Evolutionary conservation across 2,113 vertebrate genomes (phyloP).

Genomic region (Oryzias curvinotus): DNA sequence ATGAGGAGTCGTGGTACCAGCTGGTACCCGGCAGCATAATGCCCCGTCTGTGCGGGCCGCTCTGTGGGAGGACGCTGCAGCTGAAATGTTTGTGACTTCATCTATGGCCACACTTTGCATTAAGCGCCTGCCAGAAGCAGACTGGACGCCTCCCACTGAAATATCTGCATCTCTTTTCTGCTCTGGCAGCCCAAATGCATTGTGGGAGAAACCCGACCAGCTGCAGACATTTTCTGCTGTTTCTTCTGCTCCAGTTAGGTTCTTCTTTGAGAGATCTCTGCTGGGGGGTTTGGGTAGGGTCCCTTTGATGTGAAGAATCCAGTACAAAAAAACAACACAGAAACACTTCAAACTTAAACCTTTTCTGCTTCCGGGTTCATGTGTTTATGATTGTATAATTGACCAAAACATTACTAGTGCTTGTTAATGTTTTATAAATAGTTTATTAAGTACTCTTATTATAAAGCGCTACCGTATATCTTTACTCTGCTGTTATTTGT

Average conservation of each 20-base stretch:
- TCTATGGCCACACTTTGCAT: slow-evolving; percentile 69
- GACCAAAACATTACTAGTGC: no score
- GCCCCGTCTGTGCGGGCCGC: slow-evolving; percentile 71
- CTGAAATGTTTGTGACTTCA: slow-evolving; percentile 80
- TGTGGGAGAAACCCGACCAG: slow-evolving; percentile 43
- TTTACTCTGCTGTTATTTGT: no score
- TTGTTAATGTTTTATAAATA: no score
- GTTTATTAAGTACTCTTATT: no score
- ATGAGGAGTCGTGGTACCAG: slow-evolving; percentile 75
- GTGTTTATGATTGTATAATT: no score
- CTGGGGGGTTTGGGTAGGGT: no score
- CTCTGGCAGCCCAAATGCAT: slow-evolving; percentile 38
- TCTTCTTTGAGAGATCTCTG: not conserved
- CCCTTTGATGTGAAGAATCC: no score
- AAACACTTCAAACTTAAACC: no score
- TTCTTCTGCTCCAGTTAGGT: slow-evolving; percentile 1
- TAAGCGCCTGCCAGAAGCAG: slow-evolving; percentile 64
- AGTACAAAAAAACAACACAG: no score
- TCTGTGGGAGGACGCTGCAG: slow-evolving; percentile 77
- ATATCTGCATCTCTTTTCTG: slow-evolving; percentile 78
- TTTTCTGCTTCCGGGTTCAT: no score
- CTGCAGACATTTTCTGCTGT: slow-evolving; percentile 16
- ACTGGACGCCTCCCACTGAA: slow-evolving; percentile 72
- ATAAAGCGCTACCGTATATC: no score
- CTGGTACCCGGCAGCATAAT: slow-evolving; percentile 79